These are phyloP conservation scores for Passerina amoena DNA, from an alignment of 2,113 vertebrate genomes.

Conservation along the genomic window DNA sequence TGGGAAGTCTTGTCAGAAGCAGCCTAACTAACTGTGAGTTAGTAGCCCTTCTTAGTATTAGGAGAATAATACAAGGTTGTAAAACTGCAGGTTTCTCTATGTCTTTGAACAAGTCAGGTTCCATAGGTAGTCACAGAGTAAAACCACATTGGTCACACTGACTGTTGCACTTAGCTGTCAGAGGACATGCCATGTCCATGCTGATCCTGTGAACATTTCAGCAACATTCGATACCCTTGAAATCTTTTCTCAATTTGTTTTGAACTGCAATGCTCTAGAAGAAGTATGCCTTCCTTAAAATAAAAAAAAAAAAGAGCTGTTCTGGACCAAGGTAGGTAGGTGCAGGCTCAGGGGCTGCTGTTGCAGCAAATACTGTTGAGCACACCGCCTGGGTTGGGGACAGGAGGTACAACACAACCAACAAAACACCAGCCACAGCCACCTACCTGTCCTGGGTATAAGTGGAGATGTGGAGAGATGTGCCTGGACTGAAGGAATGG, in stretches of 20 bases:
- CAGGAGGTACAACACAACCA: background rate
- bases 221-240: background rate
- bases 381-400: accelerated
- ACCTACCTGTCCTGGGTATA: background rate
- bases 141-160: background rate
- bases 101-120: background rate
- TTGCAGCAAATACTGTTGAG: background rate
- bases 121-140: background rate
- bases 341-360: background rate
- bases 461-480: background rate
- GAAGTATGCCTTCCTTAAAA: background rate
- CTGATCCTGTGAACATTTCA: background rate
- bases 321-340: background rate
- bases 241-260: background rate
- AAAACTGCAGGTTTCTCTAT: background rate
- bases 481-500: background rate
- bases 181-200: background rate
- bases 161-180: background rate
- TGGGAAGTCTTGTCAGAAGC: background rate
- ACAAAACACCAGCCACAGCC: background rate
- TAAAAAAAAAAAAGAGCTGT: background rate
- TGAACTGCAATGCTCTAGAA: background rate
- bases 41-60: background rate
- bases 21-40: background rate
- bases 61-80: background rate